Conservation (phyloP, 2,113 vertebrate species). For the Trachemys scripta region DNA sequence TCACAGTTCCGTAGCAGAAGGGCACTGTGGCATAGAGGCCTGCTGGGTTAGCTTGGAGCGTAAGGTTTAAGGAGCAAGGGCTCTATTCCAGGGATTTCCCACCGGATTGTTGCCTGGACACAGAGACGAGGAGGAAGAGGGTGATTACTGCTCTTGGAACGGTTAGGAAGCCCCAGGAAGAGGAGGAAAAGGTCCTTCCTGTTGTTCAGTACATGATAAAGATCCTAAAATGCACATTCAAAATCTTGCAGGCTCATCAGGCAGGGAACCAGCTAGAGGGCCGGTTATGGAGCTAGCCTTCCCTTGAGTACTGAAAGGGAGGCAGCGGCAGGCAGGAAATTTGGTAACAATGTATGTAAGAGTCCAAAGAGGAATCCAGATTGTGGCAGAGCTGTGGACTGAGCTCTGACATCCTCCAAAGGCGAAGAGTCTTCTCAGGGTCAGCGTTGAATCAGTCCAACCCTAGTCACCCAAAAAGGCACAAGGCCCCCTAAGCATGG, state of each 20-base stretch:
- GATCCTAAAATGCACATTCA: background rate
- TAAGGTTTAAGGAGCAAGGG: background rate
- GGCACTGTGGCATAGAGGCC: background rate
- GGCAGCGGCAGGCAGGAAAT: background rate
- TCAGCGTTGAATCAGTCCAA: background rate
- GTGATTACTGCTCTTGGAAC: background rate
- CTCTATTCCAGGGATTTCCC: background rate
- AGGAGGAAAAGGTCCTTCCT: background rate
- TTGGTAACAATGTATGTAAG: background rate
- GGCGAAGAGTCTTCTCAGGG: background rate
- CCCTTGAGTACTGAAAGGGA: background rate
- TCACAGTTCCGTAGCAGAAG: rapidly evolving
- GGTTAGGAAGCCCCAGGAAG: background rate
- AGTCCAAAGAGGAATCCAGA: background rate
- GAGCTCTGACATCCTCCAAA: background rate
- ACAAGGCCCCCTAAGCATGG: background rate
- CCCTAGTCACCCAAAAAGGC: background rate
- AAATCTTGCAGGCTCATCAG: background rate
- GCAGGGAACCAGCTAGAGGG: background rate
- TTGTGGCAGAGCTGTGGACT: background rate
- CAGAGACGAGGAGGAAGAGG: background rate
- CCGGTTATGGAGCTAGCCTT: background rate
- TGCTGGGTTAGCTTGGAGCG: background rate
- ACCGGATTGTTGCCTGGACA: rapidly evolving
- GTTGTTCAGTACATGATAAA: background rate